Percentiles rank a stretch among this genome's conserved stretches.
Conservation (phyloP, 2,888 invertebrate genomes). For the Brachypterus glaber region DNA sequence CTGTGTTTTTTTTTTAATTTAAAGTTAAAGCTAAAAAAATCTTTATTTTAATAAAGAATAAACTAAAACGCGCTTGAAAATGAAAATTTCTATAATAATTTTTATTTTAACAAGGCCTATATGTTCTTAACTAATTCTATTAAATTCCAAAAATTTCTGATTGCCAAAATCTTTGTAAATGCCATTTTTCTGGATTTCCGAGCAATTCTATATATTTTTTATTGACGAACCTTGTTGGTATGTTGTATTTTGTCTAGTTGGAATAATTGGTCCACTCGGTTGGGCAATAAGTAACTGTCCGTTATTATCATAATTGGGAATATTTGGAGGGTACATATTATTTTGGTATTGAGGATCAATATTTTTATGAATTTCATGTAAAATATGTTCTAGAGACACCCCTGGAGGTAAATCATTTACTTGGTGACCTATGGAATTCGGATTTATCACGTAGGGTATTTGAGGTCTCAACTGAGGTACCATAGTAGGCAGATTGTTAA, state of each 20-base stretch:
- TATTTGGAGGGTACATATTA: conserved; percentile 6
- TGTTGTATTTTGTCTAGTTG: conserved; percentile 29
- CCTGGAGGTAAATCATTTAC: conserved; percentile 27
- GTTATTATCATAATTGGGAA: too few relatives aligned
- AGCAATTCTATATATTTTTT: neutral
- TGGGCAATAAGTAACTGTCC: conserved; percentile 29
- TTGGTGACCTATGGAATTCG: conserved; percentile 16
- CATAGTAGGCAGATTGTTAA: conserved; percentile 6
- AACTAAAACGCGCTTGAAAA: too few relatives aligned
- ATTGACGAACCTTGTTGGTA: conserved; percentile 30
- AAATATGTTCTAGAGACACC: conserved; percentile 34
- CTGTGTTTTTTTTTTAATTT: too few relatives aligned
- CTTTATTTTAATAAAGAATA: too few relatives aligned
- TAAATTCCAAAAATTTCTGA: too few relatives aligned
- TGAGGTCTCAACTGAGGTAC: conserved; percentile 20
- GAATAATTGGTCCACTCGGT: conserved; percentile 28
- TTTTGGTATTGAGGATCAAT: conserved; percentile 20
- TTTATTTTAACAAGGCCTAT: too few relatives aligned
- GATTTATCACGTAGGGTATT: conserved; percentile 27
- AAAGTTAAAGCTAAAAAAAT: too few relatives aligned
- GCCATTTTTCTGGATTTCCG: too few relatives aligned
- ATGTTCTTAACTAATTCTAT: too few relatives aligned
- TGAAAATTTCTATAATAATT: too few relatives aligned
- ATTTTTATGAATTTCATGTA: conserved; percentile 36
- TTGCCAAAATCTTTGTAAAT: too few relatives aligned